These are phyloP conservation scores for Sebastes itinus DNA, from an alignment of 2,797 vertebrate species.

Conservation along the genomic window DNA sequence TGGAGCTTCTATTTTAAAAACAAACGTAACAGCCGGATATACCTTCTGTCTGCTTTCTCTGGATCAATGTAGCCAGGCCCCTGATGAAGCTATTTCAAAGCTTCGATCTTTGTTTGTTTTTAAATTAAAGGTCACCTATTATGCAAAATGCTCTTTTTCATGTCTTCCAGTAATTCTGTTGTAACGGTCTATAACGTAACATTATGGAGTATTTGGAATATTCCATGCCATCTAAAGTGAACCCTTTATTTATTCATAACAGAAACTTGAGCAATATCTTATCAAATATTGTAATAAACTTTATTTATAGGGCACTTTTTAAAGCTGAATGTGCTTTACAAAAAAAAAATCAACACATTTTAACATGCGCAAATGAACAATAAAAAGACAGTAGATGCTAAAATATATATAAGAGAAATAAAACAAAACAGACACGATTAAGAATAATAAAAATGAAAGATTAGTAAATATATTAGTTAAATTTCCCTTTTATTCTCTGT, in stretches of 20 bases:
- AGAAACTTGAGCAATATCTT: not conserved
- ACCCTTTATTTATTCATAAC: not conserved
- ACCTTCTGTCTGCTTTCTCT: no score
- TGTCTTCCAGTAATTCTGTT: not conserved
- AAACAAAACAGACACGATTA: not conserved
- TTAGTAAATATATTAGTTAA: not conserved
- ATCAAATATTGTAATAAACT: not conserved
- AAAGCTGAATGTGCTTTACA: not conserved
- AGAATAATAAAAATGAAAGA: not conserved
- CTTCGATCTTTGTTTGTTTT: no score
- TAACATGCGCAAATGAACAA: not conserved
- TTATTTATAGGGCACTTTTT: not conserved
- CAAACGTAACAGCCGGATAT: no score
- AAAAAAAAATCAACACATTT: not conserved
- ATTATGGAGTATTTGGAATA: not conserved
- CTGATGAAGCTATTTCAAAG: not conserved
- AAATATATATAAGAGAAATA: not conserved
- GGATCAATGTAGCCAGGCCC: no score
- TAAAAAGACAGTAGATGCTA: not conserved
- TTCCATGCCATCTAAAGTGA: not conserved
- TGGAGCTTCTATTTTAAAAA: not conserved
- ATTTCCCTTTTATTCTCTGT: not conserved
- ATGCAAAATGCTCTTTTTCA: no score
- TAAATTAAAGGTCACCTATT: no score
- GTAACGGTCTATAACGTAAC: not conserved